Conservation (phyloP, 2,797 vertebrate genomes). For the Ctenopoma multispine region DNA sequence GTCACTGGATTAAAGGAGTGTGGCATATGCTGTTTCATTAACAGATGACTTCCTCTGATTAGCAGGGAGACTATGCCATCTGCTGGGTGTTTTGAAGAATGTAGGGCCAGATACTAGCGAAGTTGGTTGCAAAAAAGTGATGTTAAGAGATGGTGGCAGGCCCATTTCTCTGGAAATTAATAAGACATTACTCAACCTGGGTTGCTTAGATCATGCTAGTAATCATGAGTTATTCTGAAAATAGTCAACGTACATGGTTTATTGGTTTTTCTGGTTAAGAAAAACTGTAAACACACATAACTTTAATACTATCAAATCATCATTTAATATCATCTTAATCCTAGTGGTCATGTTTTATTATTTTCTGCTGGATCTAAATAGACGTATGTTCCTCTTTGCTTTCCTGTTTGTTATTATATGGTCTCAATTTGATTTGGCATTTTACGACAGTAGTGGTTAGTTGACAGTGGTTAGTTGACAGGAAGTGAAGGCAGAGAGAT, state of each 20-base stretch:
- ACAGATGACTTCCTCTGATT: conserved; percentile 39
- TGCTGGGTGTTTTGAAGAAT: conserved; percentile 62
- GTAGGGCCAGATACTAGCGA: background rate
- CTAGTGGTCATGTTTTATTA: conserved; percentile 17
- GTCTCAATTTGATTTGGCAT: background rate
- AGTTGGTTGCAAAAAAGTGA: conserved; percentile 37
- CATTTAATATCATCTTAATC: conserved; percentile 29
- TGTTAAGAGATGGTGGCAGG: conserved; percentile 38
- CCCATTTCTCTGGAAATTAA: conserved; percentile 56
- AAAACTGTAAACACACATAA: background rate
- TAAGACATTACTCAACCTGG: conserved; percentile 46
- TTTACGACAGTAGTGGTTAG: no score
- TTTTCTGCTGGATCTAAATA: background rate
- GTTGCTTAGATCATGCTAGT: conserved; percentile 17
- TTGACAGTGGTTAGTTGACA: background rate
- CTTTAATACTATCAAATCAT: background rate
- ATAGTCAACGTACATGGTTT: background rate
- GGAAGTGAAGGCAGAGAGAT: conserved; percentile 15
- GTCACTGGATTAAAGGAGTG: conserved; percentile 48
- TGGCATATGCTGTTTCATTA: conserved; percentile 41
- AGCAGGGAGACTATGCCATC: conserved; percentile 69
- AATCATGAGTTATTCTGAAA: conserved; percentile 3
- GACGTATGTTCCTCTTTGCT: background rate
- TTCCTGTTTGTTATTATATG: background rate
- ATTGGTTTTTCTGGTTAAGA: conserved; percentile 17